These are phyloP conservation scores for Lethrus apterus DNA, from an alignment of 1,140 invertebrate species.

Conservation along the genomic window DNA sequence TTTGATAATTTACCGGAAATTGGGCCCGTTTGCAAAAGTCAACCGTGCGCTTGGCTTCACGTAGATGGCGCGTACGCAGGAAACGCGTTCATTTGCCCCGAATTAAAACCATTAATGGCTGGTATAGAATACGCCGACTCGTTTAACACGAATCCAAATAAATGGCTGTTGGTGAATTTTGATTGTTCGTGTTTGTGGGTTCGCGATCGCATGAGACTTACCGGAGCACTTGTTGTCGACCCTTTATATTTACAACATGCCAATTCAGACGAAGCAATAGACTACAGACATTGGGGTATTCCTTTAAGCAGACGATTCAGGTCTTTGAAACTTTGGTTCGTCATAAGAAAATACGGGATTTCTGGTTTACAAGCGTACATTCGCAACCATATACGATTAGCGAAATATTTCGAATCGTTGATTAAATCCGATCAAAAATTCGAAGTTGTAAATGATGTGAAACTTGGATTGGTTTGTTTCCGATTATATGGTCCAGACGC, in stretches of 20 bases:
- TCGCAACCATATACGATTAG: constrained; percentile 78
- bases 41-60: constrained; percentile 60
- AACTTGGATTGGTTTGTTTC: constrained; percentile 65
- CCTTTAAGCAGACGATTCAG: constrained; percentile 80
- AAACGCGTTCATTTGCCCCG: constrained; percentile 76
- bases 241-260: constrained; percentile 86
- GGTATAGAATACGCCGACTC: constrained; percentile 81
- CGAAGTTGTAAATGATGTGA: constrained; percentile 77
- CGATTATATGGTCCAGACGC: constrained; percentile 62
- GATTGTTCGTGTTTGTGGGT: constrained; percentile 91
- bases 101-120: constrained; percentile 64
- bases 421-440: constrained; percentile 71
- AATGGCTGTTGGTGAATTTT: constrained; percentile 85
- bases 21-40: constrained; percentile 66
- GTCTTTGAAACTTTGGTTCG: constrained; percentile 84
- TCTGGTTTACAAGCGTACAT: constrained; percentile 76
- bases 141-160: constrained; percentile 90
- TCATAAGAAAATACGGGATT: constrained; percentile 76
- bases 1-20: constrained; percentile 77
- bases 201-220: constrained; percentile 77
- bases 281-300: constrained; percentile 87
- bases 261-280: constrained; percentile 61
- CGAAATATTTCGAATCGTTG: constrained; percentile 75
- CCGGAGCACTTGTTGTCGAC: constrained; percentile 90
- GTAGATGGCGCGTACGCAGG: constrained; percentile 81